Evolutionary conservation across 2,113 vertebrate genomes (phyloP), one percentile per base, ranked within the genome.

Genomic region (Sturnira hondurensis): DNA sequence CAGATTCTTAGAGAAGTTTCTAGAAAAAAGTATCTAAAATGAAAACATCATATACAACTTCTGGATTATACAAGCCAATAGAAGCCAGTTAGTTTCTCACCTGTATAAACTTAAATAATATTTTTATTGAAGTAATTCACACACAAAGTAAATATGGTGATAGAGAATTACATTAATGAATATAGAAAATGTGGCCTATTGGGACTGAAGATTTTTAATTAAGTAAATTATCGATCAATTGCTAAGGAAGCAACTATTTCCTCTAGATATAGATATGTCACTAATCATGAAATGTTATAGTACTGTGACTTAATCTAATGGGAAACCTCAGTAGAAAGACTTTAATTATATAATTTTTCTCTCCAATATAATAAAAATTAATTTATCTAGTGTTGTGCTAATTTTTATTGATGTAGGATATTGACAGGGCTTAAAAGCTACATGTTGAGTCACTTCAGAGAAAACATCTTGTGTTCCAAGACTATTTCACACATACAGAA

Each of bases 261-360:
- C 47, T 56, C 11, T 8, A 16, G 1, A 67, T 33, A 50, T 86
- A 63, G 86, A 67, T 89, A 67, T 74, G 26, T 16, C 95, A 31
- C n/a, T 92, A 85, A 88, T 22, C 61, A 22, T 95, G 41, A 87
- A 76, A 61, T 43, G 24, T 24, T 78, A 22, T 20, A 20, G 38
- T 11, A 17, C n/a, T 85, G 9, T 92, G 89, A 83, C 58, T 91
- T 50, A 88, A 67, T 76, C 45, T 94, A 86, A 97, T 89, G 20
- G 84, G 94, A 56, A 67, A 47, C 94, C 87, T 85, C 54, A 43
- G 94, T 91, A 3, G 54, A 95, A 65, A 93, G 24, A 41, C 20
- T 94, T 92, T 92, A 95, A 94, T 91, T 88, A 77, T 78, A 45
- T 71, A 97, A 89, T 97, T 95, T 96, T 95, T 95, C 50, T 86